A percentile compares a stretch with the other conserved stretches of the same genome.
Evolutionary conservation across 2,888 invertebrate genomes (phyloP).

Genomic region (Pharmacophagus antenor): DNA sequence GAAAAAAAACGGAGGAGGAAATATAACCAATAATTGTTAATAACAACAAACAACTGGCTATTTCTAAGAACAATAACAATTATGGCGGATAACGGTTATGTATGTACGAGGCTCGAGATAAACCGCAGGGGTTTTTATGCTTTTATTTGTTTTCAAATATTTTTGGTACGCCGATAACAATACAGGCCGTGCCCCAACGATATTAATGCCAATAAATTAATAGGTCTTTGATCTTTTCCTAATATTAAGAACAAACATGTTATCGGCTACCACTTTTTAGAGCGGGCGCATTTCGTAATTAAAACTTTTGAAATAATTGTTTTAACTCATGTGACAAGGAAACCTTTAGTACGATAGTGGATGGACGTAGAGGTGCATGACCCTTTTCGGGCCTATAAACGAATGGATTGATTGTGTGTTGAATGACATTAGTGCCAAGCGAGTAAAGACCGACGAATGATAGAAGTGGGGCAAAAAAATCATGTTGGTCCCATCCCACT

Average conservation of each 20-base stretch:
- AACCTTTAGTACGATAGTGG: too few relatives aligned
- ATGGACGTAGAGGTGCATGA: too few relatives aligned
- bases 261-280: background rate
- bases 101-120: constrained; percentile 9
- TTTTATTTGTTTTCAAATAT: constrained; percentile 19
- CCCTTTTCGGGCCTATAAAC: too few relatives aligned
- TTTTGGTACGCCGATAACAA: background rate
- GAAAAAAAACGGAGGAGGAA: constrained; percentile 23
- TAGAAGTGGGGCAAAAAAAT: too few relatives aligned
- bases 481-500: too few relatives aligned
- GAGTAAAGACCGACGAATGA: too few relatives aligned
- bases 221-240: background rate
- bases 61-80: constrained; percentile 30
- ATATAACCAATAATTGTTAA: constrained; percentile 28
- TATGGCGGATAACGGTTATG: constrained; percentile 24
- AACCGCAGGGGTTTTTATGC: constrained; percentile 29
- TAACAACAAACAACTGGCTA: constrained; percentile 28
- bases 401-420: too few relatives aligned
- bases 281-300: too few relatives aligned
- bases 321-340: too few relatives aligned
- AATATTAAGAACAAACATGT: background rate
- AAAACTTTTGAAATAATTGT: too few relatives aligned
- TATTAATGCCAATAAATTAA: constrained; percentile 4
- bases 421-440: too few relatives aligned
- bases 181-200: background rate